Conservation (phyloP, 1,140 invertebrate species). For the Babylonia areolata region DNA sequence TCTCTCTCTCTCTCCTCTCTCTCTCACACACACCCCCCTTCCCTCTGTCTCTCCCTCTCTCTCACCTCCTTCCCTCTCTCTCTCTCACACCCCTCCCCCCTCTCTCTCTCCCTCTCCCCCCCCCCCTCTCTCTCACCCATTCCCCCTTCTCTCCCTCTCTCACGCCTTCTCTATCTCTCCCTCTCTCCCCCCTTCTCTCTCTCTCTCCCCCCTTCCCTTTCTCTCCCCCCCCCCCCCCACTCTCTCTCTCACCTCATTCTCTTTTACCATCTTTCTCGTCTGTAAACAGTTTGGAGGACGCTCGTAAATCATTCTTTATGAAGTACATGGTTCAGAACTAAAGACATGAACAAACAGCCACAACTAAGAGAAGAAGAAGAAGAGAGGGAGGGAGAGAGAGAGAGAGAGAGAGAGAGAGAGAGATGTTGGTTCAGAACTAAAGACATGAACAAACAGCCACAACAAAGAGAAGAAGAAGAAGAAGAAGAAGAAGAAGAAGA, state of each 20-base stretch:
- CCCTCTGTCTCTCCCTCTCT: too few species aligned
- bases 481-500: background rate
- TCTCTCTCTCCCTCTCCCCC: too few species aligned
- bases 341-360: background rate
- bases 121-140: too few species aligned
- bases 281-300: background rate
- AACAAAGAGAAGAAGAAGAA: background rate
- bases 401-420: background rate
- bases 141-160: too few species aligned
- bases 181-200: background rate
- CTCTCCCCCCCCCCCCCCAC: background rate
- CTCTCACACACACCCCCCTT: too few species aligned
- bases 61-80: too few species aligned
- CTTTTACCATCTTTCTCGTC: background rate
- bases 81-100: too few species aligned
- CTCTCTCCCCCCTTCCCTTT: background rate
- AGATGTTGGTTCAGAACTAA: constrained; percentile 21
- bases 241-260: background rate
- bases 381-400: too few species aligned
- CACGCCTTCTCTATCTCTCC: too few species aligned
- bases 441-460: background rate
- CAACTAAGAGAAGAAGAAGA: background rate
- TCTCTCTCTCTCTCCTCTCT: too few species aligned
- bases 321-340: too few species aligned
- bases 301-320: too few species aligned